A percentile compares a stretch with the other conserved stretches of the same genome.
Evolutionary conservation across 2,888 invertebrate species (phyloP).

Genomic region (Andrena haemorrhoa): DNA sequence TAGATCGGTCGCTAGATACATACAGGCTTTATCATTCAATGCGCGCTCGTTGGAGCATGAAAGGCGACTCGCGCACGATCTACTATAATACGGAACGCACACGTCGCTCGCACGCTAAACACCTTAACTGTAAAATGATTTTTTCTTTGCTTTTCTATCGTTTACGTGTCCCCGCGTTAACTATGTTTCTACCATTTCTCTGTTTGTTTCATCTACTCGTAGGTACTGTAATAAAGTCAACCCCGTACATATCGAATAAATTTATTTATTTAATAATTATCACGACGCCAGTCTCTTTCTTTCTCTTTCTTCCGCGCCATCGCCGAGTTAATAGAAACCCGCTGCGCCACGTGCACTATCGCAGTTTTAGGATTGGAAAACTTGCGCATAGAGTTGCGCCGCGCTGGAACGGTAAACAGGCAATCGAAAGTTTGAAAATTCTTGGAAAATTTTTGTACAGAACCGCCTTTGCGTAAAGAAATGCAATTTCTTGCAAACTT

Average conservation of each 20-base stretch:
- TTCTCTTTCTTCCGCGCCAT: background rate
- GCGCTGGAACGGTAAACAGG: background rate
- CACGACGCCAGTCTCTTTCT: background rate
- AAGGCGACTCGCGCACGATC: conserved; percentile 27
- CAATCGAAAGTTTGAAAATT: background rate
- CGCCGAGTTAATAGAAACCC: background rate
- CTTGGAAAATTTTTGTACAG: background rate
- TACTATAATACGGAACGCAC: conserved; percentile 7
- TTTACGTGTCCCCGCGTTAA: too few relatives aligned
- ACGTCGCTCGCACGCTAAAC: conserved; percentile 49
- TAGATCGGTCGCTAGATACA: conserved; percentile 40
- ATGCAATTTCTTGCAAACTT: background rate
- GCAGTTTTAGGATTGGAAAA: background rate
- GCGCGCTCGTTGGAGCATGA: conserved; percentile 20
- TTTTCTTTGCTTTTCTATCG: too few relatives aligned
- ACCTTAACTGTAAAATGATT: conserved; percentile 75
- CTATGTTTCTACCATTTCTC: too few relatives aligned
- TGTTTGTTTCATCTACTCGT: too few relatives aligned
- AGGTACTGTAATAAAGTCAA: too few relatives aligned
- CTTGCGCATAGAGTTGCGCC: background rate
- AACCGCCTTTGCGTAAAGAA: too few relatives aligned
- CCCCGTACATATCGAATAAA: too few relatives aligned
- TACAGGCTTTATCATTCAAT: conserved; percentile 54
- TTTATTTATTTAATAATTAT: background rate
- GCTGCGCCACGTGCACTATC: background rate